These are phyloP conservation scores for Pemphredon lugubris DNA, from an alignment of 2,888 invertebrate species.

Conservation along the genomic window DNA sequence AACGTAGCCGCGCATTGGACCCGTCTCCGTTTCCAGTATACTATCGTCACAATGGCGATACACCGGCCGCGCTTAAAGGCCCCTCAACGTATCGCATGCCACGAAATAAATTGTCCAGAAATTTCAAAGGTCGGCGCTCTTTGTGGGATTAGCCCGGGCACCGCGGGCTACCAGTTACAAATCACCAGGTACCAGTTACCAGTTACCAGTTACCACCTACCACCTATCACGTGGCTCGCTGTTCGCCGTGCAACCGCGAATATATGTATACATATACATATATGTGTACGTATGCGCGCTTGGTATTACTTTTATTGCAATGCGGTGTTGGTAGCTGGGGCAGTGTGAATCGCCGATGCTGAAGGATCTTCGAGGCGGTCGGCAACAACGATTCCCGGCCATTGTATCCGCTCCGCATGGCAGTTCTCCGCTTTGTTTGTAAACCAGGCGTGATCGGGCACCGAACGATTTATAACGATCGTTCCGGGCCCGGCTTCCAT, in stretches of 20 bases:
- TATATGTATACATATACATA: not conserved
- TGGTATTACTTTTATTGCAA: slow-evolving; percentile 40
- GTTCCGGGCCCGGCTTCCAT: slow-evolving; percentile 7
- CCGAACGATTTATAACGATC: slow-evolving; percentile 58
- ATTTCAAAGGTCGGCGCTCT: slow-evolving; percentile 72
- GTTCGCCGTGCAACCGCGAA: slow-evolving; percentile 20
- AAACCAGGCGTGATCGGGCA: slow-evolving; percentile 56
- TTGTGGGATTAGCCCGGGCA: slow-evolving; percentile 74
- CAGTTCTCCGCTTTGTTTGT: slow-evolving; percentile 56
- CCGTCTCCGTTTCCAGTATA: slow-evolving; percentile 20
- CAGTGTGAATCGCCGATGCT: slow-evolving; percentile 23
- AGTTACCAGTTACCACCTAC: slow-evolving; percentile 75
- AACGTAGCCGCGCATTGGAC: slow-evolving; percentile 11
- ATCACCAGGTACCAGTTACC: slow-evolving; percentile 77
- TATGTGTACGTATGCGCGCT: too few relatives aligned
- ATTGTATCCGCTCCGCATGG: slow-evolving; percentile 39
- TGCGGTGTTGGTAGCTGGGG: slow-evolving; percentile 1
- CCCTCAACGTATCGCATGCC: slow-evolving; percentile 66
- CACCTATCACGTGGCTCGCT: slow-evolving; percentile 66
- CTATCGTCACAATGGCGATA: slow-evolving; percentile 31
- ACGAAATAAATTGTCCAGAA: slow-evolving; percentile 76
- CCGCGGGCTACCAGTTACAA: slow-evolving; percentile 74
- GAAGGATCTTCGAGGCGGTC: slow-evolving; percentile 28
- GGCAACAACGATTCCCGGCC: slow-evolving; percentile 4
- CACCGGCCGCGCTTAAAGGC: slow-evolving; percentile 11